These are phyloP conservation scores for Agrotis segetum DNA, from an alignment of 2,888 invertebrate genomes.

Conservation along the genomic window DNA sequence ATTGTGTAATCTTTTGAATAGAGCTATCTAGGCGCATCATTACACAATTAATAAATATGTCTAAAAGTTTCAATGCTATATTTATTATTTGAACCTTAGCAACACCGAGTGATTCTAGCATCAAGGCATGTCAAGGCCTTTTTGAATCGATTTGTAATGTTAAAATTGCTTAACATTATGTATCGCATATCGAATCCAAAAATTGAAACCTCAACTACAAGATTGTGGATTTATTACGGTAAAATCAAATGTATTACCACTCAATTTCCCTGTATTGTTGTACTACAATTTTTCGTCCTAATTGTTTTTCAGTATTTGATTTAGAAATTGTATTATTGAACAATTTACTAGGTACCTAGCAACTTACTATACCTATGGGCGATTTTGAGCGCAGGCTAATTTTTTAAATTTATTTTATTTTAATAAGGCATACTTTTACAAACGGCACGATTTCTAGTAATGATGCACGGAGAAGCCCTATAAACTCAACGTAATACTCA, in stretches of 20 bases:
- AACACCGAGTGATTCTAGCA: constrained; percentile 39
- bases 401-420: constrained; percentile 1
- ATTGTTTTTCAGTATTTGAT: background rate
- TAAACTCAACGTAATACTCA: constrained; percentile 65
- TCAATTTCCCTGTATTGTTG: background rate
- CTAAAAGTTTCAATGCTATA: no score
- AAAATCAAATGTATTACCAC: no score
- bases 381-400: background rate
- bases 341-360: background rate
- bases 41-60: background rate
- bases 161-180: no score
- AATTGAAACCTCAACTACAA: no score
- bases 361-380: background rate
- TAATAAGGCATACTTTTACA: constrained; percentile 9
- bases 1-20: constrained; percentile 2
- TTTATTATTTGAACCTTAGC: constrained; percentile 5
- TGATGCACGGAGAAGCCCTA: constrained; percentile 73
- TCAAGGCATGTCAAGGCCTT: constrained; percentile 59
- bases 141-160: constrained; percentile 43
- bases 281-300: background rate
- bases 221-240: no score
- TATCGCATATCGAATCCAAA: constrained; percentile 43
- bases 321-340: background rate
- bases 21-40: no score
- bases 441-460: constrained; percentile 58